A percentile compares a stretch with the other conserved stretches of the same genome.
Conservation (phyloP, 2,888 invertebrate genomes). For the Gerosis bhagava region DNA sequence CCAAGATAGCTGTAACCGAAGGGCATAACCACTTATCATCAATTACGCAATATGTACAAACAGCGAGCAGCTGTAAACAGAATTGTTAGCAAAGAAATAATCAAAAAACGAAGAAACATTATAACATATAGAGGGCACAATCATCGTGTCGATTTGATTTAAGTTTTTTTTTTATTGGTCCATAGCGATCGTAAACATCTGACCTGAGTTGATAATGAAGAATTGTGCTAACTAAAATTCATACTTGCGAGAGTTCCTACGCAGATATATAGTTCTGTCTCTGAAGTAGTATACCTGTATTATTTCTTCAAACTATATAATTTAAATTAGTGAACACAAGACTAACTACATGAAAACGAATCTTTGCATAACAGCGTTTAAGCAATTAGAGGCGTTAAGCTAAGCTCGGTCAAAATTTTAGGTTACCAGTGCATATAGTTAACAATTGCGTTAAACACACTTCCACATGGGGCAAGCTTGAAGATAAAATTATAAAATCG, state of each 20-base stretch:
- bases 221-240: too few relatives aligned
- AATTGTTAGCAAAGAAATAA: constrained; percentile 50
- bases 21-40: constrained; percentile 20
- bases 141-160: too few relatives aligned
- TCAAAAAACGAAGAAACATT: constrained; percentile 46
- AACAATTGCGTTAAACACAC: too few relatives aligned
- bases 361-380: constrained; percentile 16
- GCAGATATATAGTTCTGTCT: neutral
- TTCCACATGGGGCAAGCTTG: too few relatives aligned
- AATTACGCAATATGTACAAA: constrained; percentile 21
- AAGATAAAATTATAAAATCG: too few relatives aligned
- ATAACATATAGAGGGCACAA: constrained; percentile 27
- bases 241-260: too few relatives aligned
- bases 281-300: too few relatives aligned
- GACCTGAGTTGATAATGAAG: too few relatives aligned
- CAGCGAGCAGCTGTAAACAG: constrained; percentile 48
- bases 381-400: constrained; percentile 13
- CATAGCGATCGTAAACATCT: too few relatives aligned
- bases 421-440: constrained; percentile 15
- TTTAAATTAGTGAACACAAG: too few relatives aligned
- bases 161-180: too few relatives aligned
- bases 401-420: constrained; percentile 9
- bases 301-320: too few relatives aligned
- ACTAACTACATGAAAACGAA: constrained; percentile 6
- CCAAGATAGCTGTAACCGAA: constrained; percentile 11